Conservation (phyloP, 2,888 invertebrate genomes). For the Aleiodes alternator region DNA sequence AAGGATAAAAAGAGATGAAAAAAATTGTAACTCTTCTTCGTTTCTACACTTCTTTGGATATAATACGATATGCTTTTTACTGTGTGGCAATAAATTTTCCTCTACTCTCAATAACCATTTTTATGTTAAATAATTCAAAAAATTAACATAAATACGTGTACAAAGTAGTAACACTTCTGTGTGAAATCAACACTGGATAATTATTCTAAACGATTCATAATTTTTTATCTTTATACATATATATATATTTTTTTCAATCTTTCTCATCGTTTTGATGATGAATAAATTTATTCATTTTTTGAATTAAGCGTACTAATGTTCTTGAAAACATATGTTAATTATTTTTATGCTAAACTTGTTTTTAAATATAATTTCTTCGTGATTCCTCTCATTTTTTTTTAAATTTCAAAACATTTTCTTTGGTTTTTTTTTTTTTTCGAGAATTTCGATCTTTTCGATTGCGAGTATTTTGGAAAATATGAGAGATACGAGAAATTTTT, state of each 20-base stretch:
- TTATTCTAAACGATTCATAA: conserved; percentile 35
- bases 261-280: conserved; percentile 17
- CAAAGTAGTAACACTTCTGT: conserved; percentile 33
- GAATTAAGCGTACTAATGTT: conserved; percentile 30
- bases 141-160: conserved; percentile 62
- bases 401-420: too few species aligned
- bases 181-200: conserved; percentile 26
- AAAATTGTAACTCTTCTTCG: conserved; percentile 57
- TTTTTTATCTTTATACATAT: not conserved
- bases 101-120: conserved; percentile 60
- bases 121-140: conserved; percentile 51
- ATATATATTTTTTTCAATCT: not conserved
- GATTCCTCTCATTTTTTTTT: not conserved
- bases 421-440: too few species aligned
- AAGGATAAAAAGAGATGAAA: conserved; percentile 48
- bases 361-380: not conserved
- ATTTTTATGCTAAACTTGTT: conserved; percentile 21
- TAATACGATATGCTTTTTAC: conserved; percentile 22
- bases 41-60: conserved; percentile 9
- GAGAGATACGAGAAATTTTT: too few species aligned
- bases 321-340: conserved; percentile 1
- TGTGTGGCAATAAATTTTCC: conserved; percentile 62
- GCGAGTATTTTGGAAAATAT: too few species aligned
- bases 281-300: conserved; percentile 15
- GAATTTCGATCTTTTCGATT: too few species aligned